Base-by-base conservation (phyloP, 2,797 vertebrate genomes). In the Sebastes minor region DNA sequence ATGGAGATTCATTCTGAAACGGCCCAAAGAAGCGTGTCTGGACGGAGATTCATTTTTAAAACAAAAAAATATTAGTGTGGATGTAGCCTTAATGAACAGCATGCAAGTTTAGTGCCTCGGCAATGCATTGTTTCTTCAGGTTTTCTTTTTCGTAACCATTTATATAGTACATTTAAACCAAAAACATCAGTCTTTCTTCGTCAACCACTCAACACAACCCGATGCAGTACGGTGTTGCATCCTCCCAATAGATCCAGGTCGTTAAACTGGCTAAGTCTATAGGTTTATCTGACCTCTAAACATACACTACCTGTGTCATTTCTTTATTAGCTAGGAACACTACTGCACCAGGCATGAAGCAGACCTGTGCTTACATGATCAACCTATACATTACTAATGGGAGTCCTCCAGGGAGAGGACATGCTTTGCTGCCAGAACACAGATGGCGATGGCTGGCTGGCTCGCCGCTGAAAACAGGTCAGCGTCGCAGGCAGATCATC, bases 391-490 rank as follows among this genome's bases (percentile, higher is more conserved):
- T 89, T 74, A 83, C 67, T 61, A 16, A 11, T 5, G 5, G 10
- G 38, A 32, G 53, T 76, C 35, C 77, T 57, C 55, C 13, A 10
- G 69, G 76, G 80, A 76, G 12, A 78, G 63, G 62, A 74, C 64
- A 59, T 27, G 71, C 73, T n/a, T 12, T 55, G 60, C 35, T 75
- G 74, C 76, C 59, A 63, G 73, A 66, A 52, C 35, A 57, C 82
- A 82, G 82, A 87, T 81, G 65, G 71, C 52, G 8, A 38, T 23
- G 62, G 8, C 13, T 2, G 62, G 32, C 59, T 86, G 57, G 83
- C 68, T 89, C 35, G 33, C 76, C 55, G 18, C 59, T 76, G 81
- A 92, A 94, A 94, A 76, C 79, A 85, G 91, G 93, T 91, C 93
- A 92, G 71, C 70, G 80, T 88, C 70, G 57, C 83, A 71, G 69